phyloP scores from a whole-genome alignment of 2,113 vertebrate genomes.

The Caretta caretta region DNA sequence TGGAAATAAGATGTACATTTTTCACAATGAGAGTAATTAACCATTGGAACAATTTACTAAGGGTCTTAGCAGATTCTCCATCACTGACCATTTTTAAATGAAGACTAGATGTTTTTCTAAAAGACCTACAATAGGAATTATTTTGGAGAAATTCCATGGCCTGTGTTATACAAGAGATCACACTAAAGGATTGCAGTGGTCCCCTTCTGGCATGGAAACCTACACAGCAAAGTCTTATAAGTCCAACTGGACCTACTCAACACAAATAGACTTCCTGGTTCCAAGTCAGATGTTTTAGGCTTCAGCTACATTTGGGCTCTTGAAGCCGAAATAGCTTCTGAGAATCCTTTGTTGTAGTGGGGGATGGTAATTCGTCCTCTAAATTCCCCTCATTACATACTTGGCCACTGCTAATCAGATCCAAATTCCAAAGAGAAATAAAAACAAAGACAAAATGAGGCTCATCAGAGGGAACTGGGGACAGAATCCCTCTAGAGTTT shows the following conservation, averaged over 20 bases:
- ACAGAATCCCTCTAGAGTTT: no score
- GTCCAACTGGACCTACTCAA: accelerated
- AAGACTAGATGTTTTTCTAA: background rate
- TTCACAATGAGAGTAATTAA: background rate
- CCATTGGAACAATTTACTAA: background rate
- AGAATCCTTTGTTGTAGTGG: background rate
- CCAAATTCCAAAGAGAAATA: background rate
- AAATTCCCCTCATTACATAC: background rate
- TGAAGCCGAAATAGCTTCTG: background rate
- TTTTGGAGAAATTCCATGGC: background rate
- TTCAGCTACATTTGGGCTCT: background rate
- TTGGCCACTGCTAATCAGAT: background rate
- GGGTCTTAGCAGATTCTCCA: background rate
- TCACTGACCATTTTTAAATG: background rate
- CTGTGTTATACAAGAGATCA: background rate
- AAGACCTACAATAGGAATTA: background rate
- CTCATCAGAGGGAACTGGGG: background rate
- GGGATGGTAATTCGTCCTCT: background rate
- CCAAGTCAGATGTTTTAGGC: accelerated
- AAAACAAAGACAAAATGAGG: background rate
- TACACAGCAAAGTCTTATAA: background rate
- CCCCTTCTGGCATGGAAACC: background rate
- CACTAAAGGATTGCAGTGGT: background rate
- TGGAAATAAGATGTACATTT: background rate
- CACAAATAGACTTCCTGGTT: background rate